phyloP scores from a whole-genome alignment of 1,140 invertebrate genomes.

The Euglossa dilemma region DNA sequence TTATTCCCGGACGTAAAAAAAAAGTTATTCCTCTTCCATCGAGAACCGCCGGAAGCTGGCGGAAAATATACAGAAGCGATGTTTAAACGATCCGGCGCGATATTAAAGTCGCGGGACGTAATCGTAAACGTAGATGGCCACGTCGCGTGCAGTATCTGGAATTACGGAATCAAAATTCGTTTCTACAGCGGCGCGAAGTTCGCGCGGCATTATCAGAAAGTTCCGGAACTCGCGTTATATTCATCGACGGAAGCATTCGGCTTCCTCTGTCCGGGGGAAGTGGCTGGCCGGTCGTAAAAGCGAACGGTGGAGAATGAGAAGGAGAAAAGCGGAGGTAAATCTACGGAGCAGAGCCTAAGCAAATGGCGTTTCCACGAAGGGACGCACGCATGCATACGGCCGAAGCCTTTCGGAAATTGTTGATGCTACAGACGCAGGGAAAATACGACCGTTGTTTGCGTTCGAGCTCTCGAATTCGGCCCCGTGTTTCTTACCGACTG shows the following conservation, averaged over 20 bases:
- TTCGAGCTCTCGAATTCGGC: background rate
- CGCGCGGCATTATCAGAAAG: background rate
- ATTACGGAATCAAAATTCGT: conserved; percentile 2
- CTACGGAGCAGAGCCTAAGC: conserved; percentile 3
- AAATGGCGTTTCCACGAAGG: conserved; percentile 24
- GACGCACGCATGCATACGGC: conserved; percentile 32
- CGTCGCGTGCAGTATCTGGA: background rate
- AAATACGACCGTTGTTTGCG: conserved; percentile 9
- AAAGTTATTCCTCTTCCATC: background rate
- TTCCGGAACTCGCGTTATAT: conserved; percentile 13
- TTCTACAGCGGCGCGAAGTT: background rate
- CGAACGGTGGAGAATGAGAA: conserved; percentile 39
- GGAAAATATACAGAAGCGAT: background rate
- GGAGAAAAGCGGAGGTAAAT: conserved; percentile 40
- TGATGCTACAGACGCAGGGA: background rate
- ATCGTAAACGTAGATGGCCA: background rate
- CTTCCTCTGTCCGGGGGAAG: conserved; percentile 3
- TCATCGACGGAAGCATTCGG: conserved; percentile 9
- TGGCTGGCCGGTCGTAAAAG: conserved; percentile 42
- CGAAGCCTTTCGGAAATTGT: conserved; percentile 38
- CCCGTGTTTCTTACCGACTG: background rate
- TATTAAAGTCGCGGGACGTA: background rate
- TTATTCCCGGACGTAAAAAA: background rate
- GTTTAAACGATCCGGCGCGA: background rate
- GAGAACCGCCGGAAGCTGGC: too few species aligned